A percentile compares a stretch with the other conserved stretches of the same genome.
Evolutionary conservation across 2,113 vertebrate genomes (phyloP).

Genomic region (Donacobius atricapilla): DNA sequence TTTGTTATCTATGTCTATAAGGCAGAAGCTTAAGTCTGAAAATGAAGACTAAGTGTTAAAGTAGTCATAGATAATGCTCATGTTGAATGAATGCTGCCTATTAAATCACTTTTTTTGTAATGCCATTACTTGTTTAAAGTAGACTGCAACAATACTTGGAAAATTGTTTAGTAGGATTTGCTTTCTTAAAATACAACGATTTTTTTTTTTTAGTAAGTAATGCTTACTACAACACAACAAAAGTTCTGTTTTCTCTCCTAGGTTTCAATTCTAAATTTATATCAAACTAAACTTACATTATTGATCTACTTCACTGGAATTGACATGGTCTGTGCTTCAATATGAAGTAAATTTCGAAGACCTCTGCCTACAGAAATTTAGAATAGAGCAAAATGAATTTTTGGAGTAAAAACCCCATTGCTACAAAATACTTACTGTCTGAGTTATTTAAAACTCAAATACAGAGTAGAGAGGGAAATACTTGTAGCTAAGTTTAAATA

Average conservation of each 20-base stretch:
- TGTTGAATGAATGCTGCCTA: not conserved
- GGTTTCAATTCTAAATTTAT: not conserved
- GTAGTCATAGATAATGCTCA: not conserved
- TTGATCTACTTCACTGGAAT: not conserved
- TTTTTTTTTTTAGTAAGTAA: not conserved
- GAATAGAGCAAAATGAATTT: not conserved
- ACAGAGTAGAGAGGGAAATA: not conserved
- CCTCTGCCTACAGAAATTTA: not conserved
- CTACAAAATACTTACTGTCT: not conserved
- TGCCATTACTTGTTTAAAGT: not conserved
- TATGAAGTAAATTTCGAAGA: not conserved
- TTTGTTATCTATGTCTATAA: not conserved
- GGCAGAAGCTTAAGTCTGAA: not conserved
- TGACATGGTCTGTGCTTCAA: not conserved
- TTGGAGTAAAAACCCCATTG: not conserved
- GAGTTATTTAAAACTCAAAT: not conserved
- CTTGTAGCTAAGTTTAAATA: not conserved
- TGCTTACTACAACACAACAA: not conserved
- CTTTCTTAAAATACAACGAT: not conserved
- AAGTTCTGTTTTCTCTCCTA: not conserved
- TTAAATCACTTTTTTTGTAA: not conserved
- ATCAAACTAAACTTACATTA: not conserved
- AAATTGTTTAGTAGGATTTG: not conserved
- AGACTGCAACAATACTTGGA: not conserved
- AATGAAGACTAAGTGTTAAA: conserved; percentile 13